These are phyloP conservation scores for Pluvialis apricaria DNA, from an alignment of 2,113 vertebrate species.

Conservation along the genomic window DNA sequence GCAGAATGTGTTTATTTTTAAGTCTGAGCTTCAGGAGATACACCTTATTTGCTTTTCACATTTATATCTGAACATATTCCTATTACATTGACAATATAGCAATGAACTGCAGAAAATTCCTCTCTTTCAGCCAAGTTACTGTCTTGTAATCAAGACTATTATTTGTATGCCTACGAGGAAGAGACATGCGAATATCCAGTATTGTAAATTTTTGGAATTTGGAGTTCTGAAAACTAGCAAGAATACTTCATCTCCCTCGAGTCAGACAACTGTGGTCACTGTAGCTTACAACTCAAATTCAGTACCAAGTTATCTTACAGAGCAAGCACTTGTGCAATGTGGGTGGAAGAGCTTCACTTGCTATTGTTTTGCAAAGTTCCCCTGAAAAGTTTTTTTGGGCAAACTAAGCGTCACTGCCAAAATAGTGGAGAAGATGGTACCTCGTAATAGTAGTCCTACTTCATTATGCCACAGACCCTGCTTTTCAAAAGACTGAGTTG, in stretches of 20 bases:
- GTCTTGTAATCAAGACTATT: not conserved
- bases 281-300: not conserved
- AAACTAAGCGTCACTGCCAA: not conserved
- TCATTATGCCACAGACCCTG: not conserved
- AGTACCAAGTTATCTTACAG: not conserved
- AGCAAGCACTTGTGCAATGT: not conserved
- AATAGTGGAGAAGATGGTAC: not conserved
- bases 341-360: not conserved
- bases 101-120: not conserved
- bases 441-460: not conserved
- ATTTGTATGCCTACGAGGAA: not conserved
- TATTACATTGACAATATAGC: not conserved
- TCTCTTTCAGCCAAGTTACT: not conserved
- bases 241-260: not conserved
- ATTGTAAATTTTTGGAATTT: not conserved
- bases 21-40: not conserved
- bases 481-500: not conserved
- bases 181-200: not conserved
- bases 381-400: not conserved
- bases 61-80: not conserved
- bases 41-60: not conserved
- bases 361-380: not conserved
- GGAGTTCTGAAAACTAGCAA: not conserved
- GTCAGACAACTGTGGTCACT: not conserved
- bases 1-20: not conserved